phyloP scores from a whole-genome alignment of 2,113 vertebrate genomes.

The Platichthys stellatus region DNA sequence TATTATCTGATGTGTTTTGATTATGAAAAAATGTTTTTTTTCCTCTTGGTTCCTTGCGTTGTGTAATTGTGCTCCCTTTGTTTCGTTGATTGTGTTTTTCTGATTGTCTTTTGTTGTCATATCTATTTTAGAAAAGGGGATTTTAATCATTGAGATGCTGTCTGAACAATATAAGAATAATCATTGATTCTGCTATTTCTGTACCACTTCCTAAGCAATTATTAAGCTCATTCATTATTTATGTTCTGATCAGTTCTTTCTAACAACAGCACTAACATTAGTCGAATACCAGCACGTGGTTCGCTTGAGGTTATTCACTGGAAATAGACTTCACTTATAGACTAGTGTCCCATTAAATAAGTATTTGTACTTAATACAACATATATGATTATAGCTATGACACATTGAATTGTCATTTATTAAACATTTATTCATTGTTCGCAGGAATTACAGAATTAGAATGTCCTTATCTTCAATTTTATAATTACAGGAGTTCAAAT shows the following conservation, averaged over 20 bases:
- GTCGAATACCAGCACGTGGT: neutral
- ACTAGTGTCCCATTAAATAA: too few species aligned
- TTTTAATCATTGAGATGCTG: neutral
- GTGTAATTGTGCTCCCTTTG: neutral
- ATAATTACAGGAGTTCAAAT: neutral
- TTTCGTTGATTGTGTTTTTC: neutral
- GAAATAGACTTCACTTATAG: too few species aligned
- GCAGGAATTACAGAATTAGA: too few species aligned
- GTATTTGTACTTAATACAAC: too few species aligned
- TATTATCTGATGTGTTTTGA: neutral
- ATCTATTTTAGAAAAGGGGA: neutral
- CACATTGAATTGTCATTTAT: too few species aligned
- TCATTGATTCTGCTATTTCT: neutral
- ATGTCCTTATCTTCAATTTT: too few species aligned
- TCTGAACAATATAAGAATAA: neutral
- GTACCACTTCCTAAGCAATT: neutral
- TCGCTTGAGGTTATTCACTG: neutral
- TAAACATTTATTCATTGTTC: too few species aligned
- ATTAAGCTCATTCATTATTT: neutral
- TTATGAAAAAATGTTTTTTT: neutral
- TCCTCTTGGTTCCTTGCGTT: neutral
- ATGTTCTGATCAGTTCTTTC: neutral
- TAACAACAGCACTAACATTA: neutral
- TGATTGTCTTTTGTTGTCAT: neutral
- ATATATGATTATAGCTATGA: too few species aligned